phyloP scores from a whole-genome alignment of 2,888 invertebrate species.

The Rosalia funebris region DNA sequence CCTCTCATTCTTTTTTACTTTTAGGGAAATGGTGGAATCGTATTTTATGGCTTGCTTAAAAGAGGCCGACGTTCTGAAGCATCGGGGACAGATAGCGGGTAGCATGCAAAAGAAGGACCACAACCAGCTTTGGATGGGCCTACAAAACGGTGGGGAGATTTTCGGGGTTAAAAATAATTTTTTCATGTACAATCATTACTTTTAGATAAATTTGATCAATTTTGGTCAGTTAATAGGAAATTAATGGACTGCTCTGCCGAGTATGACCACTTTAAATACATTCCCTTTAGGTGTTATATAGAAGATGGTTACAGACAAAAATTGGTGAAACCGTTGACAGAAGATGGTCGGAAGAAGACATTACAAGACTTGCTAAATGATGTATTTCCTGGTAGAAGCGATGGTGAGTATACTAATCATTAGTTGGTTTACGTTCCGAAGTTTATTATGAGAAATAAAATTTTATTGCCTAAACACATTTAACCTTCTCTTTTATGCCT shows the following conservation, averaged over 20 bases:
- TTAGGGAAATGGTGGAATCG: constrained; percentile 89
- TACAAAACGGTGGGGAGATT: constrained; percentile 80
- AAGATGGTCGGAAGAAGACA: constrained; percentile 78
- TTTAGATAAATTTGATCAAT: constrained; percentile 97
- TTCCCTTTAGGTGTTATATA: constrained; percentile 86
- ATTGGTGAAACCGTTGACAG: constrained; percentile 79
- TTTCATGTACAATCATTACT: too few species aligned
- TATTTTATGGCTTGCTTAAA: constrained; percentile 96
- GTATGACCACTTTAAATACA: constrained; percentile 85
- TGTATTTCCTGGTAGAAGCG: constrained; percentile 71
- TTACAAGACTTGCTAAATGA: constrained; percentile 77
- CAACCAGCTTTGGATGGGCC: constrained; percentile 93
- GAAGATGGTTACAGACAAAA: constrained; percentile 80
- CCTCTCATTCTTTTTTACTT: constrained; percentile 51
- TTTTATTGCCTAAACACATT: constrained; percentile 28
- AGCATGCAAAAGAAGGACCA: constrained; percentile 97
- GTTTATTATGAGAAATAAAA: constrained; percentile 13
- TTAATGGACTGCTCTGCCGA: constrained; percentile 89
- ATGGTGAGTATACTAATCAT: constrained; percentile 57
- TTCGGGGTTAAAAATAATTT: too few species aligned
- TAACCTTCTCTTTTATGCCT: constrained; percentile 14
- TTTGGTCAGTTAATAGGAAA: constrained; percentile 96
- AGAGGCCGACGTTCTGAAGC: constrained; percentile 98
- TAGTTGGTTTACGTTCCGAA: too few species aligned
- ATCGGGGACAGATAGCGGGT: constrained; percentile 88